These are phyloP conservation scores for Pollimyrus isidori DNA, from an alignment of 2,113 vertebrate genomes.

Conservation along the genomic window DNA sequence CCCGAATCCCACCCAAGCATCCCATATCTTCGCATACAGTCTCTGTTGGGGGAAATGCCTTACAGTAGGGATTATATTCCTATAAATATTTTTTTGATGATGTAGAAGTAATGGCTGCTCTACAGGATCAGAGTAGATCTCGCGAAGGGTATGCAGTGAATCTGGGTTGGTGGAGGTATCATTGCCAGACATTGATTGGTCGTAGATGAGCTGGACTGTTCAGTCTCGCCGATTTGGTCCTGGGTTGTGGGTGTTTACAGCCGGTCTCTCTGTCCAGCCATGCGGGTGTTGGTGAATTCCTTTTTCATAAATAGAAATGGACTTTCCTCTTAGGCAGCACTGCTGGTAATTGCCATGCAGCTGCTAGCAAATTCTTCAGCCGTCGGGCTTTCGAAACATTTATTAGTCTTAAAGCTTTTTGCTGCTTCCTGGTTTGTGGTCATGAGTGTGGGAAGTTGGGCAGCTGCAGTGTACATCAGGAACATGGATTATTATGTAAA, in stretches of 20 bases:
- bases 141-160: neutral
- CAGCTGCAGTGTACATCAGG: neutral
- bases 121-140: neutral
- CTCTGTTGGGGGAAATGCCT: constrained; percentile 24
- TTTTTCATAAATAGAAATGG: neutral
- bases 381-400: neutral
- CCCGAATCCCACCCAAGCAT: constrained; percentile 36
- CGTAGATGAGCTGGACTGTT: neutral
- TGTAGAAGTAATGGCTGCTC: constrained; percentile 28
- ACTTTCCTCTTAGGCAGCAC: neutral
- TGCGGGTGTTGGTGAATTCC: neutral
- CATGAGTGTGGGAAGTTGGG: neutral
- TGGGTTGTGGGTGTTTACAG: neutral
- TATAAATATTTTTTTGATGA: neutral
- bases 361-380: neutral
- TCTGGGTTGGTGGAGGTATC: neutral
- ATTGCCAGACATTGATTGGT: neutral
- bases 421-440: neutral
- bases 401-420: neutral
- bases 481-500: neutral
- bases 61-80: constrained; percentile 46
- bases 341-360: neutral
- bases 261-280: neutral
- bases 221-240: neutral
- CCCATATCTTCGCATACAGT: constrained; percentile 21